These are phyloP conservation scores for Neocloeon triangulifer DNA, from an alignment of 1,140 invertebrate species.

Conservation along the genomic window DNA sequence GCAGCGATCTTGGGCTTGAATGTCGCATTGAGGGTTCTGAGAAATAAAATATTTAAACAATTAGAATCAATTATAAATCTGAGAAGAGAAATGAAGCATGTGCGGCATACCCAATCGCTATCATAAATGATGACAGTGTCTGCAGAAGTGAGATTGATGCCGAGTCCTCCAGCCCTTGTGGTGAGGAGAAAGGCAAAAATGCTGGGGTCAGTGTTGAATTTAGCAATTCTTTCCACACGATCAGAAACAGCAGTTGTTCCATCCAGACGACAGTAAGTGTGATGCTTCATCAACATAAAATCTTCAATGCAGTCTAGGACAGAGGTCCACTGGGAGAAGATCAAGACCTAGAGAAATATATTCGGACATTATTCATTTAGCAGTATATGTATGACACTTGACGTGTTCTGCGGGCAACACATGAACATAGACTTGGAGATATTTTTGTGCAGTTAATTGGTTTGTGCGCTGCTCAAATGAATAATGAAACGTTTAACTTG, in stretches of 20 bases:
- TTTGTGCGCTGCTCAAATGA: constrained; percentile 24
- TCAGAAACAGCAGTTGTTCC: constrained; percentile 21
- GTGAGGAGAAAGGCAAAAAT: constrained; percentile 35
- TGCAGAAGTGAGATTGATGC: constrained; percentile 46
- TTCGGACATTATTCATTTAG: too few species aligned
- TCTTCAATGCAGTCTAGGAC: constrained; percentile 48
- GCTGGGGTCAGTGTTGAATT: constrained; percentile 26
- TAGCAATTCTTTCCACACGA: constrained; percentile 19
- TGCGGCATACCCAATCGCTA: constrained; percentile 46
- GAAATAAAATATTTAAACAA: too few species aligned
- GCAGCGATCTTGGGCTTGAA: constrained; percentile 57
- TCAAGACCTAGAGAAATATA: constrained; percentile 30
- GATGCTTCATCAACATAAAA: constrained; percentile 27
- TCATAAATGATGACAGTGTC: constrained; percentile 63
- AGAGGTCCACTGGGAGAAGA: constrained; percentile 47
- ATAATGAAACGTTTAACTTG: constrained; percentile 19
- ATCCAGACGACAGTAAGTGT: constrained; percentile 37
- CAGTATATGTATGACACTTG: too few species aligned
- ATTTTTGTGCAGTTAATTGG: constrained; percentile 7
- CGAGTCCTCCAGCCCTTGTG: constrained; percentile 39
- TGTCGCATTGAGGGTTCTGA: constrained; percentile 50
- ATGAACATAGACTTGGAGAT: too few species aligned
- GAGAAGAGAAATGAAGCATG: too few species aligned
- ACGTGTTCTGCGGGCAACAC: too few species aligned
- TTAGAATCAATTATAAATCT: too few species aligned